Percentiles rank a stretch among this genome's conserved stretches.
phyloP scores from a whole-genome alignment of 2,797 vertebrate genomes.

The Falco berigora region DNA sequence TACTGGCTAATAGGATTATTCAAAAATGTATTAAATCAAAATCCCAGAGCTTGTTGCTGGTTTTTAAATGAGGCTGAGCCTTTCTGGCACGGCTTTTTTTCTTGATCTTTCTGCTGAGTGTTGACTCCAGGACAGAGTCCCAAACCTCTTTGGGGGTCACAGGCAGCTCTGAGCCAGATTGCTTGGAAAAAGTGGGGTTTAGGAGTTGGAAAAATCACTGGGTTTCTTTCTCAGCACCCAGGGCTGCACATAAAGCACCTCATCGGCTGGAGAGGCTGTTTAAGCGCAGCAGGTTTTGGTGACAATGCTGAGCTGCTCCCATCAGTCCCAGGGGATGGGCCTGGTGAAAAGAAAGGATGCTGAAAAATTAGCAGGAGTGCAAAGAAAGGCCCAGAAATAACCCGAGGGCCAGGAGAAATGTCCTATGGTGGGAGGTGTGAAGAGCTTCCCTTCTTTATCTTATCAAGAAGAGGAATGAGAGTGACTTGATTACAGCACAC shows the following conservation, averaged over 20 bases:
- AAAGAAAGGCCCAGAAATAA: conserved; percentile 6
- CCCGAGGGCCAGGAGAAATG: not conserved
- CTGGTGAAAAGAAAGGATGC: not conserved
- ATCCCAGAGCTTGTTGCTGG: conserved; percentile 41
- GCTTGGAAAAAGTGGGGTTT: not conserved
- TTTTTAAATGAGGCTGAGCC: conserved; percentile 40
- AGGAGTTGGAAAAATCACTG: not conserved
- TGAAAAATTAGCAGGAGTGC: not conserved
- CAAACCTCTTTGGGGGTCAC: not conserved
- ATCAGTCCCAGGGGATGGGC: not conserved
- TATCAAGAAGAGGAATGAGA: conserved; percentile 46
- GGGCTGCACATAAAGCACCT: not conserved
- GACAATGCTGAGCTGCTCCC: not conserved
- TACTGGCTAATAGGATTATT: conserved; percentile 70
- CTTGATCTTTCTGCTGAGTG: not conserved
- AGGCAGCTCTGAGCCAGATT: not conserved
- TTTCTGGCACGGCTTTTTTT: not conserved
- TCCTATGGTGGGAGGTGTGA: not conserved
- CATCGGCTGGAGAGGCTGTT: rapidly evolving
- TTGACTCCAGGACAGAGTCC: not conserved
- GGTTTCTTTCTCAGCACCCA: not conserved
- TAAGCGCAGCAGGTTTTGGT: not conserved
- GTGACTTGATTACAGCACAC: conserved; percentile 7
- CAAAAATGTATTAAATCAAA: conserved; percentile 55
- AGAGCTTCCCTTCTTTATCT: conserved; percentile 29